Evolutionary conservation across 2,113 vertebrate genomes (phyloP).

Genomic region (Thunnus thynnus): DNA sequence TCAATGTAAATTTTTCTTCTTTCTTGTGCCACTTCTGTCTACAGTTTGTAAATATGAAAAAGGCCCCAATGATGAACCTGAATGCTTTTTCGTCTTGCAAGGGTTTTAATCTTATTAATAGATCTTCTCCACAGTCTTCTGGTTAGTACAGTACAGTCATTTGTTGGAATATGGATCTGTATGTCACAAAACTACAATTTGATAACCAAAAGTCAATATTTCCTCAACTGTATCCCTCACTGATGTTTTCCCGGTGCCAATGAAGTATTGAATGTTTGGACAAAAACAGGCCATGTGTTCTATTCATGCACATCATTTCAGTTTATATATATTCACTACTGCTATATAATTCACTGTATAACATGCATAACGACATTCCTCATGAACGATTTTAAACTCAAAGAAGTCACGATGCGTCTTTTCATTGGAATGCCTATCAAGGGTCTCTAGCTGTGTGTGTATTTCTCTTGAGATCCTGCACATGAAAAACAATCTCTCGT

Average conservation of each 20-base stretch:
- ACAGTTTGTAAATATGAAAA: conserved; percentile 50
- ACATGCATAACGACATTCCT: conserved; percentile 40
- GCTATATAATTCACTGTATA: conserved; percentile 7
- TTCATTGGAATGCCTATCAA: conserved; percentile 13
- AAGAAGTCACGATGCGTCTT: conserved; percentile 19
- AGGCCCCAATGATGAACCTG: background rate
- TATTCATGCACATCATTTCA: conserved; percentile 41
- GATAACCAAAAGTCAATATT: conserved; percentile 32
- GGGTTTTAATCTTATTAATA: conserved; percentile 17
- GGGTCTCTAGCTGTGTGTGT: conserved; percentile 33
- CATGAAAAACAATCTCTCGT: conserved; percentile 53
- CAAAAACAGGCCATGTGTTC: conserved; percentile 19
- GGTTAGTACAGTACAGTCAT: background rate
- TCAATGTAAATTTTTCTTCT: conserved; percentile 33
- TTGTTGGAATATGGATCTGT: background rate
- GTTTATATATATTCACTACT: conserved; percentile 11
- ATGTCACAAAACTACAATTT: conserved; percentile 27
- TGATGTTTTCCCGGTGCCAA: conserved; percentile 62
- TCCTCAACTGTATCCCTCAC: conserved; percentile 14
- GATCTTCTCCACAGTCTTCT: conserved; percentile 17
- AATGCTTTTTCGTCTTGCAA: conserved; percentile 10
- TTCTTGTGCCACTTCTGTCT: conserved; percentile 50
- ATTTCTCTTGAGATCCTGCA: conserved; percentile 28
- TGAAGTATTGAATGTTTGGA: conserved; percentile 60
- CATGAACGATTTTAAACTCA: conserved; percentile 39